Percentiles rank a stretch among this genome's conserved stretches.
phyloP scores from a whole-genome alignment of 2,888 invertebrate species.

The Endomychus coccineus region DNA sequence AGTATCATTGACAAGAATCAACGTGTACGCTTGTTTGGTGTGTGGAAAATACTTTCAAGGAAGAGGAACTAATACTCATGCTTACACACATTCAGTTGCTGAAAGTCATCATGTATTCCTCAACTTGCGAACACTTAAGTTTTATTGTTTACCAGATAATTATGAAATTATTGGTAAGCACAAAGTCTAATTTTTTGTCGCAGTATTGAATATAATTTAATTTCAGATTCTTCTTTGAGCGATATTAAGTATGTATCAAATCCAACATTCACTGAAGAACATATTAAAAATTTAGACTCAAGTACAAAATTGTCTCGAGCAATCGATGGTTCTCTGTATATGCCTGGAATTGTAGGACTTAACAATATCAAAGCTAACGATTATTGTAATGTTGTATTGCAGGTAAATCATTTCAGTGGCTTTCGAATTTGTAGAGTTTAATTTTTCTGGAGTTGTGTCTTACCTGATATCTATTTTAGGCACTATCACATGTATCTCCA shows the following conservation, averaged over 20 bases:
- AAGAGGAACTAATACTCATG: slow-evolving; percentile 95
- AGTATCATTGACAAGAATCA: slow-evolving; percentile 93
- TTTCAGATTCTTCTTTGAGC: slow-evolving; percentile 93
- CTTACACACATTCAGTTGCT: slow-evolving; percentile 97
- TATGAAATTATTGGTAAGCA: slow-evolving; percentile 99
- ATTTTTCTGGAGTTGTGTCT: slow-evolving; percentile 12
- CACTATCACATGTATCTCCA: slow-evolving; percentile 90
- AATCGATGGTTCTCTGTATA: slow-evolving; percentile 92
- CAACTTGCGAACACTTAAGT: slow-evolving; percentile 92
- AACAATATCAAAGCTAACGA: slow-evolving; percentile 99
- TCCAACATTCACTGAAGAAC: slow-evolving; percentile 82
- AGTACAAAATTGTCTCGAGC: slow-evolving; percentile 85
- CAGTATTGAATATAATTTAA: not conserved
- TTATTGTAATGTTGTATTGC: slow-evolving; percentile 97
- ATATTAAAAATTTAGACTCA: slow-evolving; percentile 74
- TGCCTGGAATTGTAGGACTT: slow-evolving; percentile 94
- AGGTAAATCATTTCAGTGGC: slow-evolving; percentile 58
- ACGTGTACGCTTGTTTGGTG: slow-evolving; percentile 98
- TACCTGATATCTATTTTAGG: slow-evolving; percentile 50
- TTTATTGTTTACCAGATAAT: slow-evolving; percentile 98
- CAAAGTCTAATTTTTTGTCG: slow-evolving; percentile 48
- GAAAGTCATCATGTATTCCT: slow-evolving; percentile 97
- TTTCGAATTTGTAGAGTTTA: too few species aligned
- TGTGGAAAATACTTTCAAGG: slow-evolving; percentile 99
- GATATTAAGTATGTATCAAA: slow-evolving; percentile 98